Conservation (phyloP, 2,797 vertebrate genomes). For the Bufotes viridis region DNA sequence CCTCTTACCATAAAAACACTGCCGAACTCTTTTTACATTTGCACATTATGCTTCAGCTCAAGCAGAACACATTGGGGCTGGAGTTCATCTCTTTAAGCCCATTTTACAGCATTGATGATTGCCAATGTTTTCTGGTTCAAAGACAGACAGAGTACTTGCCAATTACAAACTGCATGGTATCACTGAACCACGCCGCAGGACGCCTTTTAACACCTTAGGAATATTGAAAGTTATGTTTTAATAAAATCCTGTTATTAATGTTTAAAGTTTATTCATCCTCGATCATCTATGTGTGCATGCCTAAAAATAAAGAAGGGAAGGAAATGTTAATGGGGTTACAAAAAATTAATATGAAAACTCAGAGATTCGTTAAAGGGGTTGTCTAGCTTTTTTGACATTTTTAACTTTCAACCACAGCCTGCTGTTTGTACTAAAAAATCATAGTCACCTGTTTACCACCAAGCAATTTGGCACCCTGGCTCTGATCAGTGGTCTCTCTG, state of each 20-base stretch:
- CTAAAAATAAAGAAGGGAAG: not conserved
- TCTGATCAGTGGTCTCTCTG: no score
- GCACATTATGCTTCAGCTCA: conserved; percentile 52
- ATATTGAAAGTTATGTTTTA: conserved; percentile 13
- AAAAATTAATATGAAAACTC: no score
- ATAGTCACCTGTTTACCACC: no score
- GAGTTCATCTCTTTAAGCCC: conserved; percentile 60
- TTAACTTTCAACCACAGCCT: no score
- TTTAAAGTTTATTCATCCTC: not conserved
- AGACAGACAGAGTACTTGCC: conserved; percentile 53
- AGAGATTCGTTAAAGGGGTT: no score
- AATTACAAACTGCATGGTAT: conserved; percentile 58
- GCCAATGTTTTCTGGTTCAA: conserved; percentile 59
- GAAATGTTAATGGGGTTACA: not conserved
- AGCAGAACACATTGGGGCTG: conserved; percentile 57
- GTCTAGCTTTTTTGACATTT: no score
- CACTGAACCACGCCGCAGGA: conserved; percentile 38
- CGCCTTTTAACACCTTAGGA: conserved; percentile 51
- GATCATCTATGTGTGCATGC: not conserved
- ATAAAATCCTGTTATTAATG: conserved; percentile 41
- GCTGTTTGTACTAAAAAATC: no score
- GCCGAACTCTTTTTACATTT: conserved; percentile 54
- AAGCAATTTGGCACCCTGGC: no score
- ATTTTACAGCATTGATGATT: conserved; percentile 58
- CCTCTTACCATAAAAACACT: conserved; percentile 57